A percentile compares a stretch with the other conserved stretches of the same genome.
Conservation (phyloP, 2,113 vertebrate species). For the Mus musculus region DNA sequence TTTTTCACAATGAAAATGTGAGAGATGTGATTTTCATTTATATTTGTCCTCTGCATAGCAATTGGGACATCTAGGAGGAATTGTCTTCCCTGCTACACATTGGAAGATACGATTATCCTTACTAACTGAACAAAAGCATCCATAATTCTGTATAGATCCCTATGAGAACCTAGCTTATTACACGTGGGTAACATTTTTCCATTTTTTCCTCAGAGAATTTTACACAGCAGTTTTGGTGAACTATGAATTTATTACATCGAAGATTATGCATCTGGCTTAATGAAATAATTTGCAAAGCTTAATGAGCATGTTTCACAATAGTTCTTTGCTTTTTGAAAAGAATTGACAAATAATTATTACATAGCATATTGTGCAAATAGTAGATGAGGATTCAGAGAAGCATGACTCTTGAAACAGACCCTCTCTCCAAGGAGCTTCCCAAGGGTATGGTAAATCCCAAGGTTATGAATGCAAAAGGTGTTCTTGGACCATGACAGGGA, state of each 20-base stretch:
- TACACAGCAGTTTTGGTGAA: slow-evolving; percentile 52
- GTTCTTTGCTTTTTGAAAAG: slow-evolving; percentile 48
- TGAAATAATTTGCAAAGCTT: slow-evolving; percentile 34
- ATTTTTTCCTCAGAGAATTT: slow-evolving; percentile 48
- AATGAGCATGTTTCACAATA: slow-evolving; percentile 54
- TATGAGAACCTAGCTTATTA: slow-evolving; percentile 30
- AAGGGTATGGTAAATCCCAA: background rate
- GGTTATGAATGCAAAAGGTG: background rate
- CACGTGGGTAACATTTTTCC: slow-evolving; percentile 21
- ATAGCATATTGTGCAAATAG: background rate
- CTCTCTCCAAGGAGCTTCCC: background rate
- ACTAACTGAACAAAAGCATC: slow-evolving; percentile 30
- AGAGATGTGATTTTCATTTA: slow-evolving; percentile 54
- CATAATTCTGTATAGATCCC: background rate
- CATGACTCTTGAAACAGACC: background rate
- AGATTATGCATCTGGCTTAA: slow-evolving; percentile 48
- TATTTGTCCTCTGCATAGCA: background rate
- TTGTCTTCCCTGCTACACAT: background rate
- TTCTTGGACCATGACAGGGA: background rate
- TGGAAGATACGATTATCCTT: background rate
- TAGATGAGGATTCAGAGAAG: background rate
- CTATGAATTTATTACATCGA: slow-evolving; percentile 46
- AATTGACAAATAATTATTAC: slow-evolving; percentile 42
- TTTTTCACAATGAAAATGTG: slow-evolving; percentile 28
- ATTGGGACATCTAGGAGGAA: background rate